These are phyloP conservation scores for Hesperophylax magnus DNA, from an alignment of 1,140 invertebrate species.

Conservation along the genomic window DNA sequence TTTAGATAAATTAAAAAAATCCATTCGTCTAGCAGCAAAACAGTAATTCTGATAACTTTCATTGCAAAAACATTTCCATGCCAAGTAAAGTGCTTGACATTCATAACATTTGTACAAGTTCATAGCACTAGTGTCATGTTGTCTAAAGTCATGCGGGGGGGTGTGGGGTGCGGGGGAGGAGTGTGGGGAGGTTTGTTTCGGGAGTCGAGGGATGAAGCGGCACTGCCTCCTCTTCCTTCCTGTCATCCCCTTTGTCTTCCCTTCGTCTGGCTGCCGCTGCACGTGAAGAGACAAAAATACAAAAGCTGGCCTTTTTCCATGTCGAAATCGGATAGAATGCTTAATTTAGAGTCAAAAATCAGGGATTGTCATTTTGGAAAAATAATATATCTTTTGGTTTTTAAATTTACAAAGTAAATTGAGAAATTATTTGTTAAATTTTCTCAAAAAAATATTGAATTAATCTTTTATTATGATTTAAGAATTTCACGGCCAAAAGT, in stretches of 20 bases:
- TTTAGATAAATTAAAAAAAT: conserved; percentile 6
- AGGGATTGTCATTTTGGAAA: background rate
- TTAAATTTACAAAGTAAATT: too few species aligned
- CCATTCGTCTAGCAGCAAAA: background rate
- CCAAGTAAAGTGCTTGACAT: background rate
- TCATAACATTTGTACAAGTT: conserved; percentile 22
- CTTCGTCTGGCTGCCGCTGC: conserved; percentile 30
- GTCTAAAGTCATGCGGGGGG: background rate
- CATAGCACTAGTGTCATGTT: background rate
- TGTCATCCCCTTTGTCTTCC: conserved; percentile 15
- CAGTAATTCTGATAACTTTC: background rate
- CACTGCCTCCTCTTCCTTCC: conserved; percentile 1
- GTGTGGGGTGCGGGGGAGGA: too few species aligned
- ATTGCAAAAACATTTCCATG: background rate
- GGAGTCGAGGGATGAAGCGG: too few species aligned
- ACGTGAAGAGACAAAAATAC: conserved; percentile 23
- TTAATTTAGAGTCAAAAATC: conserved; percentile 9
- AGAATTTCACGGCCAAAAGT: too few species aligned
- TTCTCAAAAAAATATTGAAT: too few species aligned
- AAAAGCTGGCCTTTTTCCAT: conserved; percentile 7
- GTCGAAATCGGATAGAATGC: conserved; percentile 17
- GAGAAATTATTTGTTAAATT: too few species aligned
- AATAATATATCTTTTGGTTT: too few species aligned
- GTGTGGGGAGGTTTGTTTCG: too few species aligned
- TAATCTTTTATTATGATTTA: too few species aligned